A percentile compares a stretch with the other conserved stretches of the same genome.
phyloP scores from a whole-genome alignment of 2,797 vertebrate genomes.

The Sardinella longiceps region DNA sequence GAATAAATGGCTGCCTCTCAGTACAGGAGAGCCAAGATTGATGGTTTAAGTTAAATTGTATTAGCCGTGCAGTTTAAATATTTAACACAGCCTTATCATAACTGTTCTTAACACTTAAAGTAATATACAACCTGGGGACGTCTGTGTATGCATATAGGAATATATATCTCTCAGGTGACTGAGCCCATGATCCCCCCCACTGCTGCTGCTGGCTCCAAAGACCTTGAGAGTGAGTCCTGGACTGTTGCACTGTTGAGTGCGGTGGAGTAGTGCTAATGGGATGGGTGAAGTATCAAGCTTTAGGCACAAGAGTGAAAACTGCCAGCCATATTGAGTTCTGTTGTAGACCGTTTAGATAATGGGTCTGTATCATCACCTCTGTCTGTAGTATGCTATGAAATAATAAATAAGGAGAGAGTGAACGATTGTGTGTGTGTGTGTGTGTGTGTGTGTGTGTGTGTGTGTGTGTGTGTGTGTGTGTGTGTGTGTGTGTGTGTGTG shows the following conservation, averaged over 20 bases:
- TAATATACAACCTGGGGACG: conserved; percentile 71
- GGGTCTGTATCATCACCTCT: too few relatives aligned
- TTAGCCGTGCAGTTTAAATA: conserved; percentile 88
- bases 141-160: conserved; percentile 50
- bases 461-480: not conserved
- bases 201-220: not conserved
- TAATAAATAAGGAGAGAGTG: not conserved
- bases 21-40: conserved; percentile 77
- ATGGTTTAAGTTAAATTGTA: conserved; percentile 87
- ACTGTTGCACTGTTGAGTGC: not conserved
- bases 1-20: conserved; percentile 67
- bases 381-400: too few relatives aligned
- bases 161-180: conserved; percentile 37
- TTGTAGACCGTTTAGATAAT: too few relatives aligned
- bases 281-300: not conserved
- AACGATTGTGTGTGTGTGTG: not conserved
- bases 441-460: not conserved
- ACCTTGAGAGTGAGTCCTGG: conserved; percentile 7
- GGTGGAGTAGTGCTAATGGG: not conserved
- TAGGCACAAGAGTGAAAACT: not conserved
- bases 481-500: too few relatives aligned
- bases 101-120: conserved; percentile 88
- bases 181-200: not conserved
- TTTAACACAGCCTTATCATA: conserved; percentile 91
- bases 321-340: too few relatives aligned